These are phyloP conservation scores for Biston stratarius DNA, from an alignment of 2,888 invertebrate genomes.

Conservation along the genomic window DNA sequence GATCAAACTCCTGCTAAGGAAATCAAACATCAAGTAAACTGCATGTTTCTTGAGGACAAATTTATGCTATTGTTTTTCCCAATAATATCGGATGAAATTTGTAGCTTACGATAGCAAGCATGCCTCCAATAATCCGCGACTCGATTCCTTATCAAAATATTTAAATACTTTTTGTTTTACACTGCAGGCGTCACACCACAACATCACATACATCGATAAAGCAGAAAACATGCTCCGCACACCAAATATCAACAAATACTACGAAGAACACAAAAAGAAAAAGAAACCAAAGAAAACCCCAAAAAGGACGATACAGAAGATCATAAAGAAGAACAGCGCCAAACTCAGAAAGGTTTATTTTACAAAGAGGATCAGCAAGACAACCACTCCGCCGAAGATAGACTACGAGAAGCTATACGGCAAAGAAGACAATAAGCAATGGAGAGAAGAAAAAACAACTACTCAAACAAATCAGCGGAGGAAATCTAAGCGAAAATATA, in stretches of 20 bases:
- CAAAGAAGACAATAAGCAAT: slow-evolving; percentile 50
- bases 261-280: slow-evolving; percentile 55
- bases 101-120: too few relatives aligned
- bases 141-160: too few relatives aligned
- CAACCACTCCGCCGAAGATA: slow-evolving; percentile 51
- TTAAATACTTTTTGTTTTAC: slow-evolving; percentile 1
- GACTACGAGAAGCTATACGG: slow-evolving; percentile 49
- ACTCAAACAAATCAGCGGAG: slow-evolving; percentile 59
- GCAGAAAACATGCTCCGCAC: slow-evolving; percentile 68
- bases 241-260: slow-evolving; percentile 57
- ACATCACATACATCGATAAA: slow-evolving; percentile 68
- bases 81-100: too few relatives aligned
- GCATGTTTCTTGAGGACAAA: too few relatives aligned
- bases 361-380: slow-evolving; percentile 48
- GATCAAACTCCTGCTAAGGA: too few relatives aligned
- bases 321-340: slow-evolving; percentile 70
- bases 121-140: too few relatives aligned
- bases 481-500: slow-evolving; percentile 54
- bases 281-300: slow-evolving; percentile 66
- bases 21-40: too few relatives aligned
- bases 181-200: slow-evolving; percentile 43
- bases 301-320: slow-evolving; percentile 76
- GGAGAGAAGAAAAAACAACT: slow-evolving; percentile 53
- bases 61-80: too few relatives aligned
- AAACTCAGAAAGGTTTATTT: slow-evolving; percentile 63